These are phyloP conservation scores for Stegostoma tigrinum DNA, from an alignment of 2,113 vertebrate genomes.

Conservation along the genomic window DNA sequence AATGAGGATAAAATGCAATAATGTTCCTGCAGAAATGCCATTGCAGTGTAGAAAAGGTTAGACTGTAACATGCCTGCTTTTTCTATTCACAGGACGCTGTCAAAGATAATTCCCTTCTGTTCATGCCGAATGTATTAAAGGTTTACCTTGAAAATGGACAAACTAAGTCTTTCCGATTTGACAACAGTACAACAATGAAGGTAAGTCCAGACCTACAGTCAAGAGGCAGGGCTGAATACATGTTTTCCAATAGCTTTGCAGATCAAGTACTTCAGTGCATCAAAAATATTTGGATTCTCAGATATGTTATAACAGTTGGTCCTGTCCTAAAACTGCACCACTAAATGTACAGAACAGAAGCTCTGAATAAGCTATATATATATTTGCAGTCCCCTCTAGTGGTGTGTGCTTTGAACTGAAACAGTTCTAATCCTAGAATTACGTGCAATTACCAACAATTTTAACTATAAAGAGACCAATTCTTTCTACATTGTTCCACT, in stretches of 20 bases:
- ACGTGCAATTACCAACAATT: background rate
- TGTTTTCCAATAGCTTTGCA: background rate
- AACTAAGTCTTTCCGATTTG: constrained; percentile 97
- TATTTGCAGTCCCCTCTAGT: background rate
- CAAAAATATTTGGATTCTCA: no score
- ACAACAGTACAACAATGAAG: constrained; percentile 96
- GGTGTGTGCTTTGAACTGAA: background rate
- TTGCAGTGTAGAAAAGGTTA: background rate
- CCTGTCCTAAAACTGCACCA: background rate
- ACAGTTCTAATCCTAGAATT: background rate
- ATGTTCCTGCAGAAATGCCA: background rate
- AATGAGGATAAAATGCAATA: background rate
- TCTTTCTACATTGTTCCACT: background rate
- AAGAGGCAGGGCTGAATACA: background rate
- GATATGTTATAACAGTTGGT: background rate
- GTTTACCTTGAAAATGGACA: constrained; percentile 98
- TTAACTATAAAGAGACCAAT: background rate
- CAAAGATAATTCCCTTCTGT: constrained; percentile 97
- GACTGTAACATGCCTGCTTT: background rate
- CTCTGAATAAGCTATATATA: background rate
- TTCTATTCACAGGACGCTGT: constrained; percentile 73
- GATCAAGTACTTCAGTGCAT: background rate
- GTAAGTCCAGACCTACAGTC: constrained; percentile 51
- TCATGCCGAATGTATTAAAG: constrained; percentile 99
- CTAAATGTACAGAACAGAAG: background rate